A percentile compares a stretch with the other conserved stretches of the same genome.
Evolutionary conservation across 2,797 vertebrate species (phyloP).

Genomic region (Rousettus madagascariensis): DNA sequence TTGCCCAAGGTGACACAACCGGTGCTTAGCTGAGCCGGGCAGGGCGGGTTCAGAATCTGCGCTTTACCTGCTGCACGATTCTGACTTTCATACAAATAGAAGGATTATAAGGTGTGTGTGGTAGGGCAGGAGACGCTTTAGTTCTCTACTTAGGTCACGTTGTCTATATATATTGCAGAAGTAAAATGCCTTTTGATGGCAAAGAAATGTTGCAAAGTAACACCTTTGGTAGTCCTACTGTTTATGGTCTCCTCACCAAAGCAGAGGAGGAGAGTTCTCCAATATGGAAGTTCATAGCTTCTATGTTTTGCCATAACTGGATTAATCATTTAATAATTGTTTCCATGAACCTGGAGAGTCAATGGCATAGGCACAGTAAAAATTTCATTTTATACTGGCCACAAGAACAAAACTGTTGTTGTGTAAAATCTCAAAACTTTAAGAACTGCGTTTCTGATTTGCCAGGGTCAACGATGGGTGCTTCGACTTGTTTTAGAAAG

Average conservation of each 20-base stretch:
- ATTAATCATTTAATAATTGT: not conserved
- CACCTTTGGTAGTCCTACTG: not conserved
- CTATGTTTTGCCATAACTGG: not conserved
- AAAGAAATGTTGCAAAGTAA: not conserved
- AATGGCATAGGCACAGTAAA: not conserved
- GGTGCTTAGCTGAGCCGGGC: not conserved
- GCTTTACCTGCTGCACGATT: not conserved
- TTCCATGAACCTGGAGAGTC: not conserved
- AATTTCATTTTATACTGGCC: not conserved
- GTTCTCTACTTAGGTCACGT: not conserved
- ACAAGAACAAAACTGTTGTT: not conserved
- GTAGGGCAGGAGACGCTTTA: not conserved
- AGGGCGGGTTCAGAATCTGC: not conserved
- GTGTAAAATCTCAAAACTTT: not conserved
- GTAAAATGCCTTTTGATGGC: not conserved
- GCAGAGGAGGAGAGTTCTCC: not conserved
- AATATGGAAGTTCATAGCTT: not conserved
- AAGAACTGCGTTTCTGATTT: not conserved
- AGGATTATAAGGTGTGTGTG: not conserved
- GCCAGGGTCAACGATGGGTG: not conserved
- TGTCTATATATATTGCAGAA: not conserved
- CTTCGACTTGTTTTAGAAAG: not conserved
- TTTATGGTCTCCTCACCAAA: not conserved
- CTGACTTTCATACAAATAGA: not conserved
- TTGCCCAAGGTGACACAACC: not conserved